Base-by-base conservation (phyloP, 1,140 invertebrate species). In the Akabosia matsudoensis region DNA sequence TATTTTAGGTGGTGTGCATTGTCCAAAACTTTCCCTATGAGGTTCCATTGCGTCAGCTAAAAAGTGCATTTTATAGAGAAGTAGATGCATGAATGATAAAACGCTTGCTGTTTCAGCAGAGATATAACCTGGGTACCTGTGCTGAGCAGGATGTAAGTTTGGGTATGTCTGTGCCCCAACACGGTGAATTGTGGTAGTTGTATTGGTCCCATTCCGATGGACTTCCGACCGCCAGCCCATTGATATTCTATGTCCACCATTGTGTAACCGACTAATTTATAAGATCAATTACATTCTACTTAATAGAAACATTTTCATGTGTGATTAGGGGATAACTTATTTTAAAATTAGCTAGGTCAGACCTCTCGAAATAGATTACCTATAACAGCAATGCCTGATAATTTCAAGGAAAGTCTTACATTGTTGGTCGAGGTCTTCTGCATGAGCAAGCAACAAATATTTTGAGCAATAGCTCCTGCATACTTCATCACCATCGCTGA, bases 231-330 rank as follows among this genome's bases (percentile, higher is more conserved):
- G 87, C 90, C 90, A 87, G 92, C 91, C 95, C 95, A 97, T 88
- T 92, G 93, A 90, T 97, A 97, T 86, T 92, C 91, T 88, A 97
- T 97, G 90, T 97, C 95, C 88, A 91, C 92, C 91, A 95, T 96
- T 88, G 93, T 95, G 91, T 96, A 97, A 88, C 95, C 95, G 91
- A 96, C 94, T 93, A 91, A 87, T 82, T 89, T 84, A 84, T 87
- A 67, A 67, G 26, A 67, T 67, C 61, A 67, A 67, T 67, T 67
- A 45, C 18, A 45, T 45, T n/a, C 37, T 45, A 45, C 37, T 45
- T 45, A 10, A 45, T 45, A 45, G 7, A 45, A 45, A 45, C 37
- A 45, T 45, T 7, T 45, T 10, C 18, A 45, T 7, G 7, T 45
- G 7, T 18, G 37, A 7, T 45, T n/a, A n/a, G n/a, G n/a, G n/a